phyloP scores from a whole-genome alignment of 2,888 invertebrate species.

The Stratiomys singularior region DNA sequence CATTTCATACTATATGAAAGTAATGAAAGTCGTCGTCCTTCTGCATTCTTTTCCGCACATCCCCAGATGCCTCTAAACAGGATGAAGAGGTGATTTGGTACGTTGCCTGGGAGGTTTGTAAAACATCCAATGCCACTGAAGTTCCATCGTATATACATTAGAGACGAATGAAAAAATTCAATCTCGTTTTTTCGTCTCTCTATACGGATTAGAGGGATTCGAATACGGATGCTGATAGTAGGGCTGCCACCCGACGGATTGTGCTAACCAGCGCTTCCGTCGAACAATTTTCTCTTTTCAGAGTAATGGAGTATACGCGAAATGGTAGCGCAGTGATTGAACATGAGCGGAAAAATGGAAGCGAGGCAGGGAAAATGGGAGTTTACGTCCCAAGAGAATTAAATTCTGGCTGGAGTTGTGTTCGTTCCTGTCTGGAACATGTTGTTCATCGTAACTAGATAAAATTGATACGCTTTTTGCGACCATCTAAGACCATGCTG shows the following conservation, averaged over 20 bases:
- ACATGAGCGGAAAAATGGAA: background rate
- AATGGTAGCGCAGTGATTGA: background rate
- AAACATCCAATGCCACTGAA: background rate
- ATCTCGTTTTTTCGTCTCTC: background rate
- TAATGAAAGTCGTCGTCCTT: background rate
- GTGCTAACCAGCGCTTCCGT: background rate
- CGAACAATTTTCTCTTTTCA: background rate
- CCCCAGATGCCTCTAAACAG: background rate
- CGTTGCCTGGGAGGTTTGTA: background rate
- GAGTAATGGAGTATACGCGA: background rate
- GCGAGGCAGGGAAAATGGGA: background rate
- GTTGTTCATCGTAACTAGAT: background rate
- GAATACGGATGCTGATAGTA: no score
- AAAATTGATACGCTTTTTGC: background rate
- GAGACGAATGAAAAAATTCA: conserved; percentile 4
- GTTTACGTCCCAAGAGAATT: background rate
- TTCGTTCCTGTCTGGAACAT: background rate
- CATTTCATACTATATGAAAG: background rate
- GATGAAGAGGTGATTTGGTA: background rate
- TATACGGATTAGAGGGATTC: background rate
- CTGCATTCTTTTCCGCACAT: background rate
- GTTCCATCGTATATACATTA: background rate
- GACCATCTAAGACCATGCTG: background rate
- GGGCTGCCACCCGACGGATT: background rate
- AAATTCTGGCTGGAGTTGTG: background rate